Base-by-base conservation (phyloP, 2,888 invertebrate species). In the Coleophora deauratella region DNA sequence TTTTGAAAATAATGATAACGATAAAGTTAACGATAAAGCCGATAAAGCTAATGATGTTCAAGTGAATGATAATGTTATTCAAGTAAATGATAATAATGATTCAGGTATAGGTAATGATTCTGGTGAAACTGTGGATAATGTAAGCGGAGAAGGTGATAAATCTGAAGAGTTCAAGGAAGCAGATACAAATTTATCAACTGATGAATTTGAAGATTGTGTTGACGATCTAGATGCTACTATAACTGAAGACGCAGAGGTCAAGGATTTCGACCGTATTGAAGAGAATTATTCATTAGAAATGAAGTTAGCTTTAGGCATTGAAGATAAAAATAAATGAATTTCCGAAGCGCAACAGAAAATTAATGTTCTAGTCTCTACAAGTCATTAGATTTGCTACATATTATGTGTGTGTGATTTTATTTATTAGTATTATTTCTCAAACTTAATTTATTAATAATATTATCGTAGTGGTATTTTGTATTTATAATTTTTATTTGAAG, bases 221-320 rank as follows among this genome's bases (percentile, higher is more conserved):
- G 76, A 73, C 34, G 66, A 66, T 40, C 44, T 51, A 7, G 47
- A 47, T 30, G 13, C 35, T 1, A 41, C 35, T 1, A 40, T 31
- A 8, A 38, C 48, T 1, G 35, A 36, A 1, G 12, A 27, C 15
- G 10, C 38, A 6, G 41, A 42, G 38, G 43, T 47, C 11, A 44
- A 41, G 3, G 52, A 57, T 1, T 72, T 67, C 43, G 55, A 64
- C 46, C 57, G 67, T 8, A 58, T 66, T 1, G 69, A 65, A 33
- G 74, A 75, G 49, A 77, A 66, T 41, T 76, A 74, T 50, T 75
- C 81, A 3, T 49, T 85, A 35, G 85, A 85, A 59, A 85, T 85
- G 85, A 80, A 81, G 49, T 44, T 79, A 37, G 77, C 74, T 37
- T 57, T 79, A 52, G 74, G 70, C 3, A 65, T 72, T 50, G 68